phyloP scores from a whole-genome alignment of 2,113 vertebrate species.

The Piaya cayana region DNA sequence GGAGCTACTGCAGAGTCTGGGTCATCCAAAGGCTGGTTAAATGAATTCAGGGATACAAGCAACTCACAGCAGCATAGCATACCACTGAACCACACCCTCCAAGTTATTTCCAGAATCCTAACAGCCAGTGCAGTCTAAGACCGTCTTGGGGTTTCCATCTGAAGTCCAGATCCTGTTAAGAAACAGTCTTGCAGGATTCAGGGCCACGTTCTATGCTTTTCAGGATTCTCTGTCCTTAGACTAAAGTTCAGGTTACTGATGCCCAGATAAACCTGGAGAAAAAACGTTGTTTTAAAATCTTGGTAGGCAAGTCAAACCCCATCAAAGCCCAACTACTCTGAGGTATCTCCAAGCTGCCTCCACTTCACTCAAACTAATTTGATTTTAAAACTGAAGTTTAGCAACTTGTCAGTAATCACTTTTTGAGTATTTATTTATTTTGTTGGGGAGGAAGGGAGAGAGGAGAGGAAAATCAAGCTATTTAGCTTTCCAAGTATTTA shows the following conservation, averaged over 20 bases:
- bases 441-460: background rate
- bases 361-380: constrained; percentile 14
- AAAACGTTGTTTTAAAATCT: background rate
- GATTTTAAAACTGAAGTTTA: constrained; percentile 22
- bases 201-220: background rate
- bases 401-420: constrained; percentile 21
- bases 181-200: background rate
- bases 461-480: constrained; percentile 30
- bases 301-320: background rate
- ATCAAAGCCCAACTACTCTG: background rate
- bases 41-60: background rate
- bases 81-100: background rate
- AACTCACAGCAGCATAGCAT: background rate
- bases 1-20: accelerated
- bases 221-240: background rate
- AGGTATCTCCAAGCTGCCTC: background rate
- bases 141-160: background rate
- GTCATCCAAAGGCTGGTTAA: background rate
- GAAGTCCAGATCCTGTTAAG: background rate
- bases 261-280: background rate
- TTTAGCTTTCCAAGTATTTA: constrained; percentile 55
- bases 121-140: background rate
- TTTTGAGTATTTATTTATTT: constrained; percentile 41
- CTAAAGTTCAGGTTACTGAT: background rate
- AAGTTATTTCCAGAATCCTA: background rate